Base-by-base conservation (phyloP, 2,888 invertebrate species). In the Anoplius nigerrimus region DNA sequence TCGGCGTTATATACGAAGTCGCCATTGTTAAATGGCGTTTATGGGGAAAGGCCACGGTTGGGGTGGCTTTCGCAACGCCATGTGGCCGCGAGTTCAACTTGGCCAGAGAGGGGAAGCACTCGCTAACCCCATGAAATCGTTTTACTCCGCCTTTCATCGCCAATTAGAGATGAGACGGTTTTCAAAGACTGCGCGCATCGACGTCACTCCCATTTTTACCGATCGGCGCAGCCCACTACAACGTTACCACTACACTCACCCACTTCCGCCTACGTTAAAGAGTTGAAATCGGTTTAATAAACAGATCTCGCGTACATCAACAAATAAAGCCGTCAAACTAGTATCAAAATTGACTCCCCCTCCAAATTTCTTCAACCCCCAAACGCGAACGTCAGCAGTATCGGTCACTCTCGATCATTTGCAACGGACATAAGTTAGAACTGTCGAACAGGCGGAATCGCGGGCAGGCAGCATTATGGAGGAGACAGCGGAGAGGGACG, bases 401-500 rank as follows among this genome's bases (percentile, higher is more conserved):
- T 3, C 34, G 34, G 34, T 34, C 34, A 34, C 34, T 11, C 34
- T 34, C 34, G 34, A 34, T 48, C 48, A 16, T 20, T 48, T 15
- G 48, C 48, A 48, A 48, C 20, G 16, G 20, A 20, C 48, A 48
- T 48, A 48, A 16, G 48, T 34, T 34, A 34, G 34, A 34, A 34
- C 11, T 34, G 34, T 34, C 53, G 53, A 22, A 83, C 79, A 79
- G 78, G 83, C 79, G 76, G 73, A 79, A 81, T 81, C 78, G 75
- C 77, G 78, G 34, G 79, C 78, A 69, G 78, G 82, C 75, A 76
- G 78, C 82, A 83, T 84, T 84, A 83, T 82, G 82, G 80, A 78
- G 79, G 79, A 77, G 73, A 69, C 70, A 56, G 56, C 20, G 42
- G n/a, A 46, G 72, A 60, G 68, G 66, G 2, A 42, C 34, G 34